Evolutionary conservation across 2,888 invertebrate species (phyloP).

Genomic region (Plebejus argus): DNA sequence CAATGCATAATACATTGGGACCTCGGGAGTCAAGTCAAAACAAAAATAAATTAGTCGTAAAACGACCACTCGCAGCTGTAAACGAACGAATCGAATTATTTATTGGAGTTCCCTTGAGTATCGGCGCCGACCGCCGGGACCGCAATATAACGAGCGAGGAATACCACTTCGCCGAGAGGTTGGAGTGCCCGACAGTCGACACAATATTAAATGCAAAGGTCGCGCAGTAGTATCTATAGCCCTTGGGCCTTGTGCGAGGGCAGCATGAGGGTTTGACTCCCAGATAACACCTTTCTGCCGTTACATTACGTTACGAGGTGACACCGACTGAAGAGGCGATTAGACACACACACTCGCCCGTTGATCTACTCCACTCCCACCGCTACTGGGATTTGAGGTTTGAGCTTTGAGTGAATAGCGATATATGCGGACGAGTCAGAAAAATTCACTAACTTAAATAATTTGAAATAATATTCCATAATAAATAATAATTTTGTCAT

Average conservation of each 20-base stretch:
- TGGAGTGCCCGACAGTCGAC: background rate
- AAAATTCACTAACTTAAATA: too few species aligned
- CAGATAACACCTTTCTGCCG: background rate
- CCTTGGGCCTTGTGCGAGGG: background rate
- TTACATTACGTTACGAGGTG: background rate
- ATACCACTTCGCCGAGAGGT: background rate
- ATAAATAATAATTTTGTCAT: background rate
- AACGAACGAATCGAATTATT: background rate
- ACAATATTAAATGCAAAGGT: background rate
- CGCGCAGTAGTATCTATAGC: background rate
- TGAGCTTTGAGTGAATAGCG: too few species aligned
- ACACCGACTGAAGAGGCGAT: background rate
- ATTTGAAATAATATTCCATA: too few species aligned
- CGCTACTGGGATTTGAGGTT: too few species aligned
- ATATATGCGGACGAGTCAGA: too few species aligned
- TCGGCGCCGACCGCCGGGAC: background rate
- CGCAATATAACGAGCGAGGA: background rate
- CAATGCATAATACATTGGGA: background rate
- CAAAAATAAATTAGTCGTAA: background rate
- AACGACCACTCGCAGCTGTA: background rate
- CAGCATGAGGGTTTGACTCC: background rate
- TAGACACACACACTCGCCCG: background rate
- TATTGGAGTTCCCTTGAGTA: background rate
- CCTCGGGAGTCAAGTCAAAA: background rate
- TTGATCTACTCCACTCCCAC: background rate